Evolutionary conservation across 2,797 vertebrate genomes (phyloP).

Genomic region (Danio jaintianensis): DNA sequence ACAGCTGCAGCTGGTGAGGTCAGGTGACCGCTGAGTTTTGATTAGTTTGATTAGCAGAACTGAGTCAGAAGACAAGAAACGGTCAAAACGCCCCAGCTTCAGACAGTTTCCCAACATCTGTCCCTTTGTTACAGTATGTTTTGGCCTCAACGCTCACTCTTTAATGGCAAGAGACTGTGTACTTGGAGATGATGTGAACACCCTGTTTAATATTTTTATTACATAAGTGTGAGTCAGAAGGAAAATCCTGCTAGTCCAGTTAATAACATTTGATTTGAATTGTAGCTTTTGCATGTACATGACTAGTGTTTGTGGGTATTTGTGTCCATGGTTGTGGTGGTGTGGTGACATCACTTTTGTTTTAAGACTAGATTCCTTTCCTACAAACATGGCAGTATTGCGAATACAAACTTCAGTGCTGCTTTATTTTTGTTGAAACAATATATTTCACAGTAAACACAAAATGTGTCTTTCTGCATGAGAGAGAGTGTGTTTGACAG

Average conservation of each 20-base stretch:
- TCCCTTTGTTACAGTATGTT: not conserved
- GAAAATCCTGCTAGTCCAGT: conserved; percentile 57
- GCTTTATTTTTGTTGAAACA: too few species aligned
- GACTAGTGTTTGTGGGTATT: conserved; percentile 4
- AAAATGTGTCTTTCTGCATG: too few species aligned
- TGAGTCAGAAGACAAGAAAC: conserved; percentile 29
- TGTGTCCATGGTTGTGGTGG: not conserved
- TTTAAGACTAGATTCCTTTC: not conserved
- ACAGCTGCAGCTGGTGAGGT: conserved; percentile 9
- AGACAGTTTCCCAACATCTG: not conserved
- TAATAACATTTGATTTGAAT: conserved; percentile 47
- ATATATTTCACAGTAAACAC: too few species aligned
- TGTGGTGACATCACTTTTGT: not conserved
- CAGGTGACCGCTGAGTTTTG: conserved; percentile 5
- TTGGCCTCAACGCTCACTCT: conserved; percentile 4
- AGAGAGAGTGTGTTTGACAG: not conserved
- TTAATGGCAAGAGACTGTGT: conserved; percentile 1
- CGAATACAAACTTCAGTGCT: too few species aligned
- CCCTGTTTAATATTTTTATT: conserved; percentile 32
- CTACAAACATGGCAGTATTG: not conserved
- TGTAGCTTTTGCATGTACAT: conserved; percentile 24
- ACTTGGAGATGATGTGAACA: conserved; percentile 48
- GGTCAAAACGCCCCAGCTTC: not conserved
- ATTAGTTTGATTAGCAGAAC: conserved; percentile 18
- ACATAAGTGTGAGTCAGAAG: conserved; percentile 51